Conservation (phyloP, 64 coral and sea anemone genomes). For the Actinia equina region DNA sequence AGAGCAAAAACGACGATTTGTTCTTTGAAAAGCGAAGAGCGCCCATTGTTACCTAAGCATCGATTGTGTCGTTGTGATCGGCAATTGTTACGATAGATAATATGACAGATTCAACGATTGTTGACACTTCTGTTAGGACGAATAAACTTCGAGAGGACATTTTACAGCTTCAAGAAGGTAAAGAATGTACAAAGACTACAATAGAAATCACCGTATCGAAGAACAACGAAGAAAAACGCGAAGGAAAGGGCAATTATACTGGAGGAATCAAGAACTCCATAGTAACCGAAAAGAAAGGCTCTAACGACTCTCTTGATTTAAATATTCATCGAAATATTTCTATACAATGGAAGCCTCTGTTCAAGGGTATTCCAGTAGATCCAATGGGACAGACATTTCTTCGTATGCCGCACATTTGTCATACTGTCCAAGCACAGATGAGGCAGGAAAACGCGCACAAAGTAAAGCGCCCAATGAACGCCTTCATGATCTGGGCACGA, state of each 20-base stretch:
- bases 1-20: constrained; percentile 21
- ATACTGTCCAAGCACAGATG: constrained; percentile 73
- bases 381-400: constrained; percentile 94
- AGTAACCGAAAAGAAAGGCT: not conserved
- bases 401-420: constrained; percentile 87
- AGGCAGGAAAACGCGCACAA: constrained; percentile 55
- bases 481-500: constrained; percentile 94
- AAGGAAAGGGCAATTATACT: not conserved
- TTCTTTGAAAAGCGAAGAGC: not conserved
- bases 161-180: not conserved
- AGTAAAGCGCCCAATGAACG: constrained; percentile 92
- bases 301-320: not conserved
- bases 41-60: constrained; percentile 41
- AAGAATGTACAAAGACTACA: not conserved
- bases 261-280: not conserved
- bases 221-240: not conserved
- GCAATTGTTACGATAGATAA: not conserved
- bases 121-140: not conserved
- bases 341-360: constrained; percentile 21
- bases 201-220: not conserved
- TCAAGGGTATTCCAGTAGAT: constrained; percentile 76
- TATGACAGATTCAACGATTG: not conserved
- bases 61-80: constrained; percentile 43
- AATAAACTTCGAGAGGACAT: not conserved
- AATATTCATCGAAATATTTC: constrained; percentile 2